Evolutionary conservation across 2,113 vertebrate species (phyloP).

Genomic region (Gobio gobio): DNA sequence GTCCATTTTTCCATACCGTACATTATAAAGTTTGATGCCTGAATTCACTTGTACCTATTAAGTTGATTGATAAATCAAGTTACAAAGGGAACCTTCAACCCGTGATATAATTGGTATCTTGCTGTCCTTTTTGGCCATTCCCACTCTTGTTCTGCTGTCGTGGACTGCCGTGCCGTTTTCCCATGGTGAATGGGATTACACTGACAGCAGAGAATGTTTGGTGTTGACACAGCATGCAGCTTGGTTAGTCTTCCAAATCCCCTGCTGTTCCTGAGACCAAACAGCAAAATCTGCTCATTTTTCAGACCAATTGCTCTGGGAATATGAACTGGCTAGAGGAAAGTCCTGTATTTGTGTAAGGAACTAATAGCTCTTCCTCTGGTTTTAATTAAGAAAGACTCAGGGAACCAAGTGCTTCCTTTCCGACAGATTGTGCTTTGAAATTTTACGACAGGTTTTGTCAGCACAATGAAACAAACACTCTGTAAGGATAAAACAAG

Average conservation of each 20-base stretch:
- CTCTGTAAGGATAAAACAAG: not conserved
- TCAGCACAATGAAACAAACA: conserved; percentile 46
- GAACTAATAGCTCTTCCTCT: conserved; percentile 32
- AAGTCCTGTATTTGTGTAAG: conserved; percentile 33
- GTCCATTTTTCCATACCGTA: not conserved
- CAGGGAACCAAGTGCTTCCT: conserved; percentile 46
- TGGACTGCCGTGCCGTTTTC: conserved; percentile 8
- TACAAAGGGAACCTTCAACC: not conserved
- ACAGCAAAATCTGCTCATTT: conserved; percentile 31
- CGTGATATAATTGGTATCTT: not conserved
- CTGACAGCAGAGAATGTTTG: conserved; percentile 36
- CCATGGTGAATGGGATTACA: conserved; percentile 30
- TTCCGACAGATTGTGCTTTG: conserved; percentile 46
- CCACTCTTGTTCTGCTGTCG: not conserved
- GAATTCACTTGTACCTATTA: not conserved
- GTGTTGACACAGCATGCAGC: conserved; percentile 33
- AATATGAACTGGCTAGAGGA: not conserved
- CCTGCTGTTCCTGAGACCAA: conserved; percentile 27
- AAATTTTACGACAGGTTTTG: conserved; percentile 56
- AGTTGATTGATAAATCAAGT: not conserved
- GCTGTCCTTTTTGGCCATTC: not conserved
- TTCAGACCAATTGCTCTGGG: conserved; percentile 7
- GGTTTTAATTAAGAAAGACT: conserved; percentile 64
- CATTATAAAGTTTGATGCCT: not conserved
- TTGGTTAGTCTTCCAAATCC: conserved; percentile 27